Evolutionary conservation across 2,888 invertebrate genomes (phyloP).

Genomic region (Teleogryllus oceanicus): DNA sequence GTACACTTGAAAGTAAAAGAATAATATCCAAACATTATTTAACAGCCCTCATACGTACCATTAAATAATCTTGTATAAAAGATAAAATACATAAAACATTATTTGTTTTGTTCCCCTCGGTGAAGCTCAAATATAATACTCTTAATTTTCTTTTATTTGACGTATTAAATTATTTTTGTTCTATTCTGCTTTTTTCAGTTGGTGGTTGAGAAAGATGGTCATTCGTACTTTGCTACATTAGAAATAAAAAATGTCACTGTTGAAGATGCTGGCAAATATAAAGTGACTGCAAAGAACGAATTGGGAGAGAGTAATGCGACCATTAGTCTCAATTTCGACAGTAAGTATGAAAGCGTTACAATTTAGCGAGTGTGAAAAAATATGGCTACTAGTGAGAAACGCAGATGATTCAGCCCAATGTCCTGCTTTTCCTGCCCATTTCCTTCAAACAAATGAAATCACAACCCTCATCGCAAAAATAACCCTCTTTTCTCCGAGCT

Average conservation of each 20-base stretch:
- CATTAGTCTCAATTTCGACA: slow-evolving; percentile 96
- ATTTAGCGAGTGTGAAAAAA: slow-evolving; percentile 6
- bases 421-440: neutral
- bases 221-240: slow-evolving; percentile 88
- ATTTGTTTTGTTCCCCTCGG: no score
- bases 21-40: no score
- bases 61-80: no score
- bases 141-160: neutral
- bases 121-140: no score
- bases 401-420: slow-evolving; percentile 18
- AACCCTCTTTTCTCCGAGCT: no score
- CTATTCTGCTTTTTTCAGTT: slow-evolving; percentile 57
- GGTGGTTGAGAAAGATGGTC: slow-evolving; percentile 84
- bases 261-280: slow-evolving; percentile 96
- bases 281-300: slow-evolving; percentile 95
- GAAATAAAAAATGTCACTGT: slow-evolving; percentile 92
- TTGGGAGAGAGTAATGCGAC: slow-evolving; percentile 96
- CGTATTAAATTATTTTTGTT: slow-evolving; percentile 11
- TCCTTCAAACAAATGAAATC: neutral
- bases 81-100: no score
- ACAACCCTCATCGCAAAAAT: no score
- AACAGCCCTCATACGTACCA: no score
- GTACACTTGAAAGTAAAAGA: no score
- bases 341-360: slow-evolving; percentile 65
- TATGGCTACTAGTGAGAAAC: slow-evolving; percentile 20